Conservation (phyloP, 2,797 vertebrate genomes). For the Echiichthys vipera region DNA sequence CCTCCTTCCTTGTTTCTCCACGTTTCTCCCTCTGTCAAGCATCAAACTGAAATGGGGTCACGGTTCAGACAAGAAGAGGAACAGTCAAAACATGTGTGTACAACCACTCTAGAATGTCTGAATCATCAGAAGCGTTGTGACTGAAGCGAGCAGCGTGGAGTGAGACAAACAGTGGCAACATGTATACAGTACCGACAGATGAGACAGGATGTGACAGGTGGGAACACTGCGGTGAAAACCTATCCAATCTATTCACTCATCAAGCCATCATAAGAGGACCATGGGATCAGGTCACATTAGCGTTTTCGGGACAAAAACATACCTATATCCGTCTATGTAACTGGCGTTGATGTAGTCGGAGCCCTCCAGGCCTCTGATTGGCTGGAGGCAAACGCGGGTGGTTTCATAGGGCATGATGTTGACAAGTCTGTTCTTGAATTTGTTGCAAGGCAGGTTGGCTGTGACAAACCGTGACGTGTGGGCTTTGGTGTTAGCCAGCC, state of each 20-base stretch:
- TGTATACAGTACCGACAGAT: conserved; percentile 57
- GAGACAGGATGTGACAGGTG: conserved; percentile 74
- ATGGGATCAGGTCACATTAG: conserved; percentile 70
- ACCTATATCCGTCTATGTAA: conserved; percentile 97
- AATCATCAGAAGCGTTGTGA: conserved; percentile 65
- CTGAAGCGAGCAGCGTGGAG: conserved; percentile 6
- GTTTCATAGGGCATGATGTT: conserved; percentile 99
- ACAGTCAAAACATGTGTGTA: conserved; percentile 65
- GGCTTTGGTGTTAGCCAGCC: conserved; percentile 97
- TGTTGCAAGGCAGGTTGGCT: conserved; percentile 99
- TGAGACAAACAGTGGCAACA: conserved; percentile 43
- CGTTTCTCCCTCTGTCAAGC: conserved; percentile 52
- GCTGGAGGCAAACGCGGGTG: conserved; percentile 96
- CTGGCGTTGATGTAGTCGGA: conserved; percentile 98
- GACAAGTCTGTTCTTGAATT: conserved; percentile 98
- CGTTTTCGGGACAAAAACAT: conserved; percentile 37
- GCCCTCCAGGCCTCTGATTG: conserved; percentile 96
- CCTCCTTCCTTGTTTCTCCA: conserved; percentile 21
- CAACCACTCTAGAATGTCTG: conserved; percentile 58
- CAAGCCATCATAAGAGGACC: conserved; percentile 52
- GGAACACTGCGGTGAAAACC: conserved; percentile 62
- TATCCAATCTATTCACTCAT: conserved; percentile 67
- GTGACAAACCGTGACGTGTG: conserved; percentile 98
- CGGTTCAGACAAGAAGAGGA: conserved; percentile 57
- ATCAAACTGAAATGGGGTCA: conserved; percentile 60